Evolutionary conservation across 2,888 invertebrate genomes (phyloP), one percentile per base, ranked within the genome.

Genomic region (Cremastinae sp.): DNA sequence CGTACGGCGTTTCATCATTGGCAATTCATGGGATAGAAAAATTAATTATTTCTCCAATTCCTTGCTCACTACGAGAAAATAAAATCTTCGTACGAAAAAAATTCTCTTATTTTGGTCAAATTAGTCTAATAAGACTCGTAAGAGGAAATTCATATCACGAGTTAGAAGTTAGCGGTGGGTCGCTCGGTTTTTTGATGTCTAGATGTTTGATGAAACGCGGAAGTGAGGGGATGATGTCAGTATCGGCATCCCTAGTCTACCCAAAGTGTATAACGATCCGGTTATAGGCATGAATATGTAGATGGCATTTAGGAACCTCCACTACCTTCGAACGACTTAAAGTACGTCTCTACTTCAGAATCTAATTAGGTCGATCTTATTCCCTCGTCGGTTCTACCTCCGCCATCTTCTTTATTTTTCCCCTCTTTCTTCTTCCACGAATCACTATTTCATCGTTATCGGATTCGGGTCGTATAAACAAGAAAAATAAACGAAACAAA

Each of bases 231-330:
- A 28, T 8, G 55, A 16, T 41, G 47, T 45, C 28, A 28, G 12
- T 56, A 28, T 68, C 18, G 59, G 53, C 59, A 39, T 66, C 37
- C 45, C 47, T 53, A 37, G 56, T 65, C 70, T 56, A 35, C 62
- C 43, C 22, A 74, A 64, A 75, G 73, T 68, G 62, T 53, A 72
- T 68, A 79, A 75, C 74, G 74, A 72, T 59, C 80, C 81, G 79
- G 80, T 83, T 83, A 85, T 80, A 79, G 80, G 74, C 83, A 85
- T 85, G 85, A 85, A 84, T 84, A 85, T 85, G 84, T 83, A 85
- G 81, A 84, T 83, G 82, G 78, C 81, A 77, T 84, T 85, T 84
- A 83, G 82, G 82, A 73, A 66, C 49, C 76, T 81, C 65, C 74
- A 70, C 73, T 66, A 75, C 61, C 71, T 59, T 71, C 73, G 74